These are phyloP conservation scores for Eurois occulta DNA, from an alignment of 2,888 invertebrate genomes.

Conservation along the genomic window DNA sequence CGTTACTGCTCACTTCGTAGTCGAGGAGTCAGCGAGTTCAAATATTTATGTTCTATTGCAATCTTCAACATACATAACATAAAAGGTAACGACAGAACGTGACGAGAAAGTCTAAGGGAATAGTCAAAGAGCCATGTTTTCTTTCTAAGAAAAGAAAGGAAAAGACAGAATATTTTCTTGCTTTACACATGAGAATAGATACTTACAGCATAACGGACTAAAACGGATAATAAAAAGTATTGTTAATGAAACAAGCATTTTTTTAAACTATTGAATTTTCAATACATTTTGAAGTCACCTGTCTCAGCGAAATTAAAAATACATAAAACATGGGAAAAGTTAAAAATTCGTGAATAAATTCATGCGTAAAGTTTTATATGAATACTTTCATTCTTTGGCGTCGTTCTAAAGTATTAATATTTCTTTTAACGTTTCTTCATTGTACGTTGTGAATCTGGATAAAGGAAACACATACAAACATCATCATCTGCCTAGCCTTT, in stretches of 20 bases:
- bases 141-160: neutral
- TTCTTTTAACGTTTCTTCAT: neutral
- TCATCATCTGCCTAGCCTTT: no score
- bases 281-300: no score
- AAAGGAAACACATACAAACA: no score
- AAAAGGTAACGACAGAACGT: slow-evolving; percentile 53
- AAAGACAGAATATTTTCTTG: neutral
- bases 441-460: neutral
- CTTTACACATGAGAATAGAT: neutral
- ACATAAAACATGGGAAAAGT: neutral
- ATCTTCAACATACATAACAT: slow-evolving; percentile 46
- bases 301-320: no score
- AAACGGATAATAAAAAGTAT: no score
- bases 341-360: slow-evolving; percentile 8
- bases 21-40: slow-evolving; percentile 38
- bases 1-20: slow-evolving; percentile 15
- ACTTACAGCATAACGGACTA: no score
- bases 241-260: no score
- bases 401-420: neutral
- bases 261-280: no score
- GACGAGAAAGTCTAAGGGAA: slow-evolving; percentile 38
- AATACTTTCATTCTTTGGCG: neutral
- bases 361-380: slow-evolving; percentile 22
- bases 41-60: slow-evolving; percentile 51
- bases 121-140: neutral